Conservation (phyloP, 2,888 invertebrate genomes). For the Dastarcus helophoroides region DNA sequence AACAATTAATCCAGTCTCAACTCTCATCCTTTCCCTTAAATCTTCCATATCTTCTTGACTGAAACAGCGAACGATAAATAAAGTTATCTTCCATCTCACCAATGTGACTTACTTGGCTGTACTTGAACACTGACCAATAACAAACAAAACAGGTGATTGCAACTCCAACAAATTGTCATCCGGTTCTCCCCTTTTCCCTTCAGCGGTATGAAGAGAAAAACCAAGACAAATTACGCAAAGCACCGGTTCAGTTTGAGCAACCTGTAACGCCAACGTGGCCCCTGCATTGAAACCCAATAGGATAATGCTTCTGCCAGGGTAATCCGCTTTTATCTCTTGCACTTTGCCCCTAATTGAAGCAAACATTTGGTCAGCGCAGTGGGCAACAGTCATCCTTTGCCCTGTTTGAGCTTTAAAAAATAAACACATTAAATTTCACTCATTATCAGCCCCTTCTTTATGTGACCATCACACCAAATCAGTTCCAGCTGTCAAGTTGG, state of each 20-base stretch:
- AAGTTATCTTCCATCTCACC: too few relatives aligned
- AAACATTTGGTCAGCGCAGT: constrained; percentile 52
- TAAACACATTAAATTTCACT: too few relatives aligned
- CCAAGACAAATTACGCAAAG: constrained; percentile 67
- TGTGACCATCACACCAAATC: too few relatives aligned
- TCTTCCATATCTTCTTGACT: constrained; percentile 68
- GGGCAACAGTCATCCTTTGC: constrained; percentile 39
- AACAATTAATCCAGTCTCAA: constrained; percentile 63
- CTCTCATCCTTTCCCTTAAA: constrained; percentile 61
- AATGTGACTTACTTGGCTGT: constrained; percentile 42
- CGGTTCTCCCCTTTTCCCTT: constrained; percentile 59
- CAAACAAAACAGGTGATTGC: constrained; percentile 63
- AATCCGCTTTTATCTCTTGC: constrained; percentile 54
- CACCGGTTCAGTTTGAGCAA: constrained; percentile 59
- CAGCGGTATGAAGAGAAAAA: constrained; percentile 61
- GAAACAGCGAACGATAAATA: constrained; percentile 20
- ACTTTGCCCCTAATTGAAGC: constrained; percentile 58
- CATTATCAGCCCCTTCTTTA: too few relatives aligned
- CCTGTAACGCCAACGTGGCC: constrained; percentile 63
- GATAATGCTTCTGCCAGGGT: constrained; percentile 57
- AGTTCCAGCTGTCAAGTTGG: too few relatives aligned
- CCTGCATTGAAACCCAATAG: constrained; percentile 69
- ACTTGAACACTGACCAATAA: constrained; percentile 64
- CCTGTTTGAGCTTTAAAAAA: too few relatives aligned
- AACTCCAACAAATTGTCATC: constrained; percentile 65